Evolutionary conservation across 2,888 invertebrate species (phyloP).

Genomic region (Glaucopsyche alexis): DNA sequence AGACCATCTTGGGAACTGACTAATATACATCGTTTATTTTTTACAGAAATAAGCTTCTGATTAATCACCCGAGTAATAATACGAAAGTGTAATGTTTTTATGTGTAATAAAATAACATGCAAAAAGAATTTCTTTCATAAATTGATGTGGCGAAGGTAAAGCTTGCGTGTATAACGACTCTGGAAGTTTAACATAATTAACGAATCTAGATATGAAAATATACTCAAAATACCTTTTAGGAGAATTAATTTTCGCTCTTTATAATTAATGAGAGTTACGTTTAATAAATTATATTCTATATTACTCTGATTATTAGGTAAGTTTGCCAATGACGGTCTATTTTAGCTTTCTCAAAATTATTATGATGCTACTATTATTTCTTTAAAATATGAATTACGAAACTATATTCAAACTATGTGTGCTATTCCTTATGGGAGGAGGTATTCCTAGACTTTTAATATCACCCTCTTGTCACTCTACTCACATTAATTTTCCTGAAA

Average conservation of each 20-base stretch:
- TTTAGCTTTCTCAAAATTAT: neutral
- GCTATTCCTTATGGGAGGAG: neutral
- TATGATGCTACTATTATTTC: conserved; percentile 1
- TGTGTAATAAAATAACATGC: conserved; percentile 22
- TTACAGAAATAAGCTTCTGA: conserved; percentile 7
- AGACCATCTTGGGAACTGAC: conserved; percentile 19
- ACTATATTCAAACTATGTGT: neutral
- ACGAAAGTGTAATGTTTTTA: conserved; percentile 21
- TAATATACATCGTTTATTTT: conserved; percentile 26
- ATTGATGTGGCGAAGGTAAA: conserved; percentile 18
- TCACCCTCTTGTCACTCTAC: neutral
- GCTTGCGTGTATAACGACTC: conserved; percentile 18
- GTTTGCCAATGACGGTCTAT: neutral
- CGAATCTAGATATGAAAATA: conserved; percentile 26
- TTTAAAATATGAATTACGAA: neutral
- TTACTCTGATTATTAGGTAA: neutral
- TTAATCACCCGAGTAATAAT: conserved; percentile 22
- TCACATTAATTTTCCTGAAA: conserved; percentile 12
- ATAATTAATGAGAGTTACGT: conserved; percentile 3
- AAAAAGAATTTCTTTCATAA: conserved; percentile 22
- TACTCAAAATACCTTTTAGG: conserved; percentile 27
- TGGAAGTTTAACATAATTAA: conserved; percentile 27
- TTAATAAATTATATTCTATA: conserved; percentile 13
- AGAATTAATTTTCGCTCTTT: conserved; percentile 26
- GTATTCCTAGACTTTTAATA: conserved; percentile 4